Evolutionary conservation across 2,113 vertebrate genomes (phyloP).

Genomic region (Syngnathus typhle): DNA sequence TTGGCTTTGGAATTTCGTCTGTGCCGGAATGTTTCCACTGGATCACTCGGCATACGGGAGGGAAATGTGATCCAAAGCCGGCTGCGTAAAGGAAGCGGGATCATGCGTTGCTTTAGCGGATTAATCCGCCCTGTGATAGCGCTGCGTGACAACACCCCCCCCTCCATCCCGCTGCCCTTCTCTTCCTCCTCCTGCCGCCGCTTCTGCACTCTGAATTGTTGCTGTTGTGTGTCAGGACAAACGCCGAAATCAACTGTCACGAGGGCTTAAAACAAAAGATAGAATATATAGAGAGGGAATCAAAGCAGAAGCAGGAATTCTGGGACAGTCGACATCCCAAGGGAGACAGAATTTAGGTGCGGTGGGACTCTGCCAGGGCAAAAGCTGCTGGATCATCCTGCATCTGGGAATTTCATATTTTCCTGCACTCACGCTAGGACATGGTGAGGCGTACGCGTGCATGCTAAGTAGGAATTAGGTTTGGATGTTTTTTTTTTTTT

Average conservation of each 20-base stretch:
- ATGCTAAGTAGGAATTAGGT: neutral
- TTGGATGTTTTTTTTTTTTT: neutral
- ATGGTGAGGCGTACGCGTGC: neutral
- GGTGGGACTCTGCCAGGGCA: constrained; percentile 44
- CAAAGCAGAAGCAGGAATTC: constrained; percentile 17
- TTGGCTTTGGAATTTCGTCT: neutral
- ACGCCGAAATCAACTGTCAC: constrained; percentile 34
- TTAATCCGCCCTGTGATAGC: constrained; percentile 58
- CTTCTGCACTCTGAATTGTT: constrained; percentile 32
- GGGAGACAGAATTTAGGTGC: constrained; percentile 20
- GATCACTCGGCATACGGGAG: constrained; percentile 37
- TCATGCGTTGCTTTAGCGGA: constrained; percentile 56
- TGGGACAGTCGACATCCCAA: constrained; percentile 16
- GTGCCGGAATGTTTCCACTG: constrained; percentile 40
- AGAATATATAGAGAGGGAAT: neutral
- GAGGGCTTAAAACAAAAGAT: constrained; percentile 10
- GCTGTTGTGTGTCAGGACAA: constrained; percentile 19
- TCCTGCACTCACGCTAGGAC: neutral
- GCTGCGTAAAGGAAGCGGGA: constrained; percentile 47
- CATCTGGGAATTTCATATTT: constrained; percentile 15
- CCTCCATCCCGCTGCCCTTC: constrained; percentile 6
- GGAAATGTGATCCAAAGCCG: constrained; percentile 57
- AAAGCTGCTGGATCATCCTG: constrained; percentile 28
- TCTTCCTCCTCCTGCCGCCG: neutral
- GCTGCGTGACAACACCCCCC: constrained; percentile 57